phyloP scores from a whole-genome alignment of 2,888 invertebrate genomes.

The Myopa tessellatipennis region DNA sequence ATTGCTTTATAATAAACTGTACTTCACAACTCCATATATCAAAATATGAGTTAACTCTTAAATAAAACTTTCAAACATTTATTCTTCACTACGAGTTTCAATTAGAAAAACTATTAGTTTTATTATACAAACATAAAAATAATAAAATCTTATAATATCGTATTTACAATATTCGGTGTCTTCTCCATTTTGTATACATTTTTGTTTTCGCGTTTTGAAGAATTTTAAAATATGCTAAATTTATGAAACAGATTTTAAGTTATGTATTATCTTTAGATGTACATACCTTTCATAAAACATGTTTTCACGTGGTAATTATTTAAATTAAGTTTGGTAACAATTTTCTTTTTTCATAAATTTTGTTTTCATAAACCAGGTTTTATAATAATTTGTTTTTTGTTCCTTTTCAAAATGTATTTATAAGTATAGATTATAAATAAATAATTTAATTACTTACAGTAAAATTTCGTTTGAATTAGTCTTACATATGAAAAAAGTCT shows the following conservation, averaged over 20 bases:
- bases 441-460: conserved; percentile 11
- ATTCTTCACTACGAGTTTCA: conserved; percentile 55
- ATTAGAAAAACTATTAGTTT: conserved; percentile 60
- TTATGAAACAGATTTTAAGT: conserved; percentile 18
- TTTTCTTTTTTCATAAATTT: conserved; percentile 9
- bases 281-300: conserved; percentile 29
- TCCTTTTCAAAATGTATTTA: not conserved
- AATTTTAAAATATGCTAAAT: conserved; percentile 36
- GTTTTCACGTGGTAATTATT: conserved; percentile 19
- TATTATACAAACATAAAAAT: conserved; percentile 63
- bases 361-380: conserved; percentile 24
- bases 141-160: conserved; percentile 63
- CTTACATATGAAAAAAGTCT: not conserved
- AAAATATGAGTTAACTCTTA: not conserved
- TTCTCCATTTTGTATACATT: conserved; percentile 39
- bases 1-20: no score
- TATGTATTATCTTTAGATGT: conserved; percentile 20
- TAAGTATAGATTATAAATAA: conserved; percentile 9
- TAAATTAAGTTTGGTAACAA: conserved; percentile 25
- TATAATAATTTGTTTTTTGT: conserved; percentile 13
- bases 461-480: conserved; percentile 19
- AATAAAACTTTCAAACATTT: conserved; percentile 6
- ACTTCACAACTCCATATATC: no score
- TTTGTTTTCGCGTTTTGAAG: conserved; percentile 39
- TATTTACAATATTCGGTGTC: conserved; percentile 55